These are phyloP conservation scores for Schmidtea mediterranea DNA, from an alignment of 1,140 invertebrate genomes.

Conservation along the genomic window DNA sequence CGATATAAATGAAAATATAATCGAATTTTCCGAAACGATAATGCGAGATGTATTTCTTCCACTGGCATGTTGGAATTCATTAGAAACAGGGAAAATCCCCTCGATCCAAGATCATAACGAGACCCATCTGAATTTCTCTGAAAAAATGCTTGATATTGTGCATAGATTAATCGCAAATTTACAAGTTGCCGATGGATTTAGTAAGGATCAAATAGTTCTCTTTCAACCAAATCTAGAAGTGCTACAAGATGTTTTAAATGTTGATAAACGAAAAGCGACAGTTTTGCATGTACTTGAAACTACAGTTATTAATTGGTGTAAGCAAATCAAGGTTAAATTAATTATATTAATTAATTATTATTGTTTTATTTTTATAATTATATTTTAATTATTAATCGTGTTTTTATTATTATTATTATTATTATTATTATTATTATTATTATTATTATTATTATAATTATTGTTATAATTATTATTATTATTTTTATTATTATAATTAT, in stretches of 20 bases:
- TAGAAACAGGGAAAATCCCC: too few species aligned
- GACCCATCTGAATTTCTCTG: slow-evolving; percentile 13
- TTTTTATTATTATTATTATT: too few species aligned
- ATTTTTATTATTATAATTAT: too few species aligned
- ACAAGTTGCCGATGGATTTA: slow-evolving; percentile 20
- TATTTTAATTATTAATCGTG: not conserved
- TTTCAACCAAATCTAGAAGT: slow-evolving; percentile 25
- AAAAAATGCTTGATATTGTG: slow-evolving; percentile 24
- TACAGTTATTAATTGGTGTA: slow-evolving; percentile 26
- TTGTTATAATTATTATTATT: too few species aligned
- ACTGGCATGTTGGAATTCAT: too few species aligned
- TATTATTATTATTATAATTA: too few species aligned
- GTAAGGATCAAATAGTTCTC: slow-evolving; percentile 19
- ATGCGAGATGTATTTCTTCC: too few species aligned
- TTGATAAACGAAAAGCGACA: slow-evolving; percentile 15
- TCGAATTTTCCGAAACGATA: too few species aligned
- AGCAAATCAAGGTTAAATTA: slow-evolving; percentile 21
- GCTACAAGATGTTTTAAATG: slow-evolving; percentile 20
- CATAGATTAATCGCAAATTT: slow-evolving; percentile 22
- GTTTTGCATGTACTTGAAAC: slow-evolving; percentile 25
- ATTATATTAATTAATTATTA: not conserved
- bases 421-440: too few species aligned
- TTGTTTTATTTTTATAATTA: slow-evolving; percentile 7
- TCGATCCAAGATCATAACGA: slow-evolving; percentile 9
- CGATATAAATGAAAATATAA: too few species aligned